Percentiles rank a stretch among this genome's conserved stretches.
phyloP scores from a whole-genome alignment of 2,888 invertebrate species.

The Xestia sexstrigata region DNA sequence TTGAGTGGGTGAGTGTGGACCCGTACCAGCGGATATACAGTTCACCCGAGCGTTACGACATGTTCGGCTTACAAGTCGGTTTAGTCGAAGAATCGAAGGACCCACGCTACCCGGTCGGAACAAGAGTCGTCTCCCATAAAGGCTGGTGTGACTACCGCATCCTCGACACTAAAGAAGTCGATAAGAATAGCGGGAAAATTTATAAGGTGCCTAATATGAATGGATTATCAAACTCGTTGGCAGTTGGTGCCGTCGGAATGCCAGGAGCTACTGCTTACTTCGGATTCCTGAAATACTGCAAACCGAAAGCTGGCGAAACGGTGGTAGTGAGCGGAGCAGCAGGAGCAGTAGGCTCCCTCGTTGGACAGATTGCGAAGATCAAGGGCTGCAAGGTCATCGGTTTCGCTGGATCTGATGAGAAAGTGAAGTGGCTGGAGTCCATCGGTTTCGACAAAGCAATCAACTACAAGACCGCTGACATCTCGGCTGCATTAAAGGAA shows the following conservation, averaged over 20 bases:
- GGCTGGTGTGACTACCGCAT: conserved; percentile 70
- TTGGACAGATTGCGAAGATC: conserved; percentile 94
- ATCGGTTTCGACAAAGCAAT: conserved; percentile 93
- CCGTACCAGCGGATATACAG: conserved; percentile 72
- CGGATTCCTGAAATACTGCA: conserved; percentile 92
- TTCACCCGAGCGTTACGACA: conserved; percentile 73
- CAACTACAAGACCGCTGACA: conserved; percentile 92
- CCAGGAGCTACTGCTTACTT: conserved; percentile 94
- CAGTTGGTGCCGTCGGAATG: conserved; percentile 92
- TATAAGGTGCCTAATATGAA: conserved; percentile 90
- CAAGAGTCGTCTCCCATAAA: conserved; percentile 89
- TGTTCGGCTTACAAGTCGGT: conserved; percentile 75
- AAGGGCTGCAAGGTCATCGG: conserved; percentile 92
- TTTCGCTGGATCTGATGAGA: conserved; percentile 90
- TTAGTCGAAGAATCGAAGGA: conserved; percentile 91
- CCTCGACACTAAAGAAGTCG: conserved; percentile 54
- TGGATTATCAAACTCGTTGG: conserved; percentile 88
- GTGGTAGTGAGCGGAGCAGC: conserved; percentile 94
- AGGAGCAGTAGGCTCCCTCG: conserved; percentile 94
- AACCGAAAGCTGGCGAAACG: conserved; percentile 93
- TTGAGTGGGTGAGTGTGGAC: conserved; percentile 77
- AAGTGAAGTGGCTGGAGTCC: conserved; percentile 87
- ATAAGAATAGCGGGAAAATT: conserved; percentile 54
- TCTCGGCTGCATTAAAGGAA: conserved; percentile 88
- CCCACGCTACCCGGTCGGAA: conserved; percentile 91